Base-by-base conservation (phyloP, 1,140 invertebrate species). In the Nasonia longicornis region DNA sequence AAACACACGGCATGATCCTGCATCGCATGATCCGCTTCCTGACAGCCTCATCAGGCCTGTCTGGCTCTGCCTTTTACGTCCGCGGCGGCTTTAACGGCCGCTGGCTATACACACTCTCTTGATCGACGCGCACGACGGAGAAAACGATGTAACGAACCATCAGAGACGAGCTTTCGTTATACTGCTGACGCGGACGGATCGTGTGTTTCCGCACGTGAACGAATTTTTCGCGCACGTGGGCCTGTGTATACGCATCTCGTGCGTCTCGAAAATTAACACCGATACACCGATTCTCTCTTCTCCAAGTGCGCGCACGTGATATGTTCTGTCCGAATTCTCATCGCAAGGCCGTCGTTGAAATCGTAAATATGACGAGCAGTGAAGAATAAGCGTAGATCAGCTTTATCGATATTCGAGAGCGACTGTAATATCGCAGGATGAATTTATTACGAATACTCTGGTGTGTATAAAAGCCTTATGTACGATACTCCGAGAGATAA, bases 11-110 rank as follows among this genome's bases (percentile, higher is more conserved):
- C 14, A 2, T 26, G 26, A 26, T 3, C 4, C 20, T n/a, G 52
- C 52, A 58, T 58, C 20, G 45, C 45, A 14, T n/a, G 52, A 58
- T 52, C 48, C 20, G 14, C 4, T 48, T 67, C 11, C 42, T 14
- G 77, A 73, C 58, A 79, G 12, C 66, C 63, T 64, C 35, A 79
- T 79, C 70, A 79, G 69, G 10, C 45, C 48, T 63, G 73, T 73
- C 29, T 29, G 26, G 26, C 63, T 64, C 48, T 8, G 26, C 20
- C 31, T 81, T 75, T 82, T 84, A 81, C 77, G 79, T 67, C 69
- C 63, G 70, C 45, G 79, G 83, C 69, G 71, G 22, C 48, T 42
- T 79, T 63, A 71, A 71, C 31, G 48, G 45, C 42, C 52, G 52
- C 4, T n/a, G 52, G 52, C 52, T 58, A 58, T 58, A 42, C n/a